Percentiles rank a stretch among this genome's conserved stretches.
These are phyloP conservation scores for Oreocharis arfaki DNA, from an alignment of 2,113 vertebrate species.

Conservation along the genomic window DNA sequence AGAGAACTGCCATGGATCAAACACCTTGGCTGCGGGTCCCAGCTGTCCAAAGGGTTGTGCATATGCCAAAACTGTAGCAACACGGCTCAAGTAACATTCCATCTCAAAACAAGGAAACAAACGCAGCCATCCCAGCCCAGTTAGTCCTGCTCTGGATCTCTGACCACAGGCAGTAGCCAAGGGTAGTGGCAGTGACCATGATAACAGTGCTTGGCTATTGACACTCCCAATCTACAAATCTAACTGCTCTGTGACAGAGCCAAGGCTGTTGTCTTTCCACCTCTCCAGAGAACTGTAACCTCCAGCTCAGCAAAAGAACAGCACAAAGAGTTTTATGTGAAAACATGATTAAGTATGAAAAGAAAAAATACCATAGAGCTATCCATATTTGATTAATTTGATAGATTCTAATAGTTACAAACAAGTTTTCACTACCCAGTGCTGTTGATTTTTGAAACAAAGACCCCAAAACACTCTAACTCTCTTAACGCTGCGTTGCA, in stretches of 20 bases:
- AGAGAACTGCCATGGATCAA: neutral
- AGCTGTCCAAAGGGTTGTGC: neutral
- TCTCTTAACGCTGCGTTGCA: neutral
- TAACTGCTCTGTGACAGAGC: neutral
- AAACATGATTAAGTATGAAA: neutral
- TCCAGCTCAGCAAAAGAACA: neutral
- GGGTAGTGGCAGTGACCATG: neutral
- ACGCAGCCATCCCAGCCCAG: neutral
- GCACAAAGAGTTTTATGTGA: neutral
- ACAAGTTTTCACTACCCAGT: neutral
- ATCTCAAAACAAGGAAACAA: neutral
- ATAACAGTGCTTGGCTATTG: fast-evolving
- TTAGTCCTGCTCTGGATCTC: neutral
- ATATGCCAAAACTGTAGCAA: neutral
- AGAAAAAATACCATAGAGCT: neutral
- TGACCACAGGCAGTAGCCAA: neutral
- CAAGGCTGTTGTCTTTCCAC: neutral
- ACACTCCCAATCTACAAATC: neutral
- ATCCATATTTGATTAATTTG: neutral
- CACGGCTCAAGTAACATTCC: fast-evolving
- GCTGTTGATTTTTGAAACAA: neutral
- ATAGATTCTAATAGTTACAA: neutral
- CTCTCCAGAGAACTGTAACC: neutral
- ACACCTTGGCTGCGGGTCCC: neutral
- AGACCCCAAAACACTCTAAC: neutral